Evolutionary conservation across 1,140 invertebrate species (phyloP).

Genomic region (Mamestra configurata): DNA sequence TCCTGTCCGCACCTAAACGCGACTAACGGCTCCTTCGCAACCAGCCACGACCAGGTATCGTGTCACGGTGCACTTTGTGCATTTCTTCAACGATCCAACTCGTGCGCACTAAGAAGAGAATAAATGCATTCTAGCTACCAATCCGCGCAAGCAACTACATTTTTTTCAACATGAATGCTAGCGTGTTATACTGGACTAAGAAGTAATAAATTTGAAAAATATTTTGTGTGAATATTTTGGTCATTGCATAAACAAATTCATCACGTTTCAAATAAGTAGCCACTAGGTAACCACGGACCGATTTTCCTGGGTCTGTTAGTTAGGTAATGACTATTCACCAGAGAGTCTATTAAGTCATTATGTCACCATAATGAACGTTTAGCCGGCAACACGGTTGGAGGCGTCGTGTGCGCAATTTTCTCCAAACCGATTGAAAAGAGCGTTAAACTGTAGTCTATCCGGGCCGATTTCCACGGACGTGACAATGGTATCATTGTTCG

Average conservation of each 20-base stretch:
- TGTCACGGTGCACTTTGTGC: conserved; percentile 48
- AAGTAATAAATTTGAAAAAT: neutral
- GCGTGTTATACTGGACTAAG: neutral
- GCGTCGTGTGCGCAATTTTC: conserved; percentile 62
- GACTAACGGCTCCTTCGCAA: conserved; percentile 80
- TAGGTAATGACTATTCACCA: conserved; percentile 15
- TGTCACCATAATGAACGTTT: conserved; percentile 61
- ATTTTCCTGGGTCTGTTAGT: conserved; percentile 7
- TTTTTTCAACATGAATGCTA: neutral
- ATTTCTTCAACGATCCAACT: conserved; percentile 20
- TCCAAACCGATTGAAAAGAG: conserved; percentile 65
- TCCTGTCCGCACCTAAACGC: conserved; percentile 82
- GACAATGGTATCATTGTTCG: conserved; percentile 74
- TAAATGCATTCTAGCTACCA: neutral
- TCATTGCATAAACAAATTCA: conserved; percentile 33
- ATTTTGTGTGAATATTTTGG: neutral
- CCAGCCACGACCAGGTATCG: conserved; percentile 58
- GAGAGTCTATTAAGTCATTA: conserved; percentile 57
- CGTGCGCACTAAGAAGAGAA: neutral
- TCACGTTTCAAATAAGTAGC: neutral
- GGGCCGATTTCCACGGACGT: conserved; percentile 66
- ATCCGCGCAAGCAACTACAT: too few species aligned
- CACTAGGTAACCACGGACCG: neutral
- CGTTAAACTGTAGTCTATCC: conserved; percentile 60
- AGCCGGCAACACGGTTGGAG: conserved; percentile 11